Percentiles rank a stretch among this genome's conserved stretches.
phyloP scores from a whole-genome alignment of 2,797 vertebrate genomes.

The Anabacerthia variegaticeps region DNA sequence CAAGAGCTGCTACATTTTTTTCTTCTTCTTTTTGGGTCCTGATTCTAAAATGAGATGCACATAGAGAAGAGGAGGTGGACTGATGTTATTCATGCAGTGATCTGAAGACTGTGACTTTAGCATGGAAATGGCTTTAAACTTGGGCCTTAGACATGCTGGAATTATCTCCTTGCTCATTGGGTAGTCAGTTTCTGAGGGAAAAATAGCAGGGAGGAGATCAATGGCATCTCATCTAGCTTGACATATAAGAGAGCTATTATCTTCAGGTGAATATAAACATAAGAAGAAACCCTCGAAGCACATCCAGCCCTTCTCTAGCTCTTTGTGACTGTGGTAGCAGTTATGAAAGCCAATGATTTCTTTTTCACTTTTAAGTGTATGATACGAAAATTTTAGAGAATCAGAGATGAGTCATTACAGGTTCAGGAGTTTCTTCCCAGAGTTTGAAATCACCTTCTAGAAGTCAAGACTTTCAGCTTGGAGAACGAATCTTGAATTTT shows the following conservation, averaged over 20 bases:
- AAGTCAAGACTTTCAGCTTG: not conserved
- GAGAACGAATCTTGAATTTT: not conserved
- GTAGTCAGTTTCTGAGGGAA: not conserved
- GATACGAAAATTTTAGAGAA: slow-evolving; percentile 5
- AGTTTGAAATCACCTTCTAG: slow-evolving; percentile 12
- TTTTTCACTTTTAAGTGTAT: slow-evolving; percentile 1
- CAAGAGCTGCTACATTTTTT: not conserved
- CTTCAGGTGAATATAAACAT: slow-evolving; percentile 35
- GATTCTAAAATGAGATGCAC: not conserved
- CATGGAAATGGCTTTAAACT: not conserved
- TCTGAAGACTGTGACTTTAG: slow-evolving; percentile 14
- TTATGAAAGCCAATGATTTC: slow-evolving; percentile 14
- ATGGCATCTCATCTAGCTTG: not conserved
- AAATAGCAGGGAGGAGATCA: slow-evolving; percentile 21
- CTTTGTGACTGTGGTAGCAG: slow-evolving; percentile 5
- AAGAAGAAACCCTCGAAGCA: not conserved
- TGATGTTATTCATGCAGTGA: not conserved
- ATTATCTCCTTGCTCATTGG: not conserved
- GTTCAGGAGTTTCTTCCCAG: not conserved
- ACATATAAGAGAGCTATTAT: not conserved
- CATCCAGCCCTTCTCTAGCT: not conserved
- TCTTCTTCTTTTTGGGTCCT: not conserved
- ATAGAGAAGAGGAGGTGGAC: not conserved
- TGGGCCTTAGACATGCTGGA: not conserved
- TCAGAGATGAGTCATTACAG: slow-evolving; percentile 39